Evolutionary conservation across 2,888 invertebrate genomes (phyloP), one percentile per base, ranked within the genome.

Genomic region (Norana najaformis): DNA sequence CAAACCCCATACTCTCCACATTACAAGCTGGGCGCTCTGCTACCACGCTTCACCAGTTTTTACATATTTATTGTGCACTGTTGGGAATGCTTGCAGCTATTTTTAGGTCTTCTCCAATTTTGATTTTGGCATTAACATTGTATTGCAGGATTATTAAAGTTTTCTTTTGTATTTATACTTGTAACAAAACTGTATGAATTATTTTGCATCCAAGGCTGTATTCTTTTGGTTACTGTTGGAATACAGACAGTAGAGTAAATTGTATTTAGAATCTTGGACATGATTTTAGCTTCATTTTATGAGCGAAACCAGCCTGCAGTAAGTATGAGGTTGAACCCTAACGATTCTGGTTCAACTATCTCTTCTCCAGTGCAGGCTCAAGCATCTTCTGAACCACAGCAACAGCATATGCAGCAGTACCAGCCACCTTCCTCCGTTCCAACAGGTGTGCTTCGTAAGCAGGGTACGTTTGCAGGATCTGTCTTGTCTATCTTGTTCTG

Each of bases 331-430:
- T 97, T 97, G 89, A 97, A 97, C 95, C 97, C 97, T 89, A 97
- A 97, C 95, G 97, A 97, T 95, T 97, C 97, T 88, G 96, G 97
- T 95, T 97, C 97, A 91, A 97, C 97, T 88, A 96, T 97, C 93
- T 97, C 97, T 90, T 97, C 97, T 89, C 95, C 96, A 93, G 96
- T 97, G 94, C 97, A 97, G 95, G 96, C 96, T 92, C 96, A 96
- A 83, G 94, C 94, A 82, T 94, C 95, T 93, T 93, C 94, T 92
- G 85, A 90, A 47, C 94, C 95, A 92, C 95, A 95, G 93, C 96
- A n/a, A 16, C 30, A 30, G 69, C 11, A n/a, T 69, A n/a, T n/a
- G n/a, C 30, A n/a, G 69, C 69, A n/a, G 69, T 69, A 95, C 91
- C 97, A 97, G 14, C 96, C 97, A 41, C 97, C 97, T n/a, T 96